Evolutionary conservation across 2,888 invertebrate genomes (phyloP).

Genomic region (Amblyjoppa fuscipennis): DNA sequence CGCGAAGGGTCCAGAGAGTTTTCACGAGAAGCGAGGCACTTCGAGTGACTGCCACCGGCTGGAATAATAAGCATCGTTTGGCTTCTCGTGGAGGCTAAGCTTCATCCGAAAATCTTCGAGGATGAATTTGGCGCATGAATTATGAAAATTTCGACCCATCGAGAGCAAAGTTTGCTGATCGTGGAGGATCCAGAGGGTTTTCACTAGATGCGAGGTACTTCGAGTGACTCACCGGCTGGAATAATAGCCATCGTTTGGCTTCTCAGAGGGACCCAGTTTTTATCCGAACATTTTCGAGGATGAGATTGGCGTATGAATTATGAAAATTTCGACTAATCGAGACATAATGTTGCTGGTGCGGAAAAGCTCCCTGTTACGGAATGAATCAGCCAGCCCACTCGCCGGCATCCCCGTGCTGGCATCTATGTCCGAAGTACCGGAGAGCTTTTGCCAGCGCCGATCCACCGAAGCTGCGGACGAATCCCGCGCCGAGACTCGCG

Average conservation of each 20-base stretch:
- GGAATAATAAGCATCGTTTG: too few relatives aligned
- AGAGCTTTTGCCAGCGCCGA: neutral
- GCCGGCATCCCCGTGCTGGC: neutral
- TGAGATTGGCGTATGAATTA: too few relatives aligned
- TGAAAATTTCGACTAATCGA: too few relatives aligned
- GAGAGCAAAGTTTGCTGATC: too few relatives aligned
- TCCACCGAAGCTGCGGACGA: neutral
- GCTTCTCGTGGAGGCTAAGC: too few relatives aligned
- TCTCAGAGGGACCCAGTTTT: too few relatives aligned
- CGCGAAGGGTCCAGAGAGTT: neutral
- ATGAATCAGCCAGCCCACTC: neutral
- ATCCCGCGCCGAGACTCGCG: neutral
- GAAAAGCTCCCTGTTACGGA: slow-evolving; percentile 1
- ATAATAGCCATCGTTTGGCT: neutral
- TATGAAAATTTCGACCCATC: too few relatives aligned
- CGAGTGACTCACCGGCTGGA: neutral
- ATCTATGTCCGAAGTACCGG: neutral
- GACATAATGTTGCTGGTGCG: neutral
- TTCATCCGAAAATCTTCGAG: too few relatives aligned
- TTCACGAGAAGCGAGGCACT: neutral
- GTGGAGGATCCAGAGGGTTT: too few relatives aligned
- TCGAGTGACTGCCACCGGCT: neutral
- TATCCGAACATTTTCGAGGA: too few relatives aligned
- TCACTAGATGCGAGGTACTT: neutral
- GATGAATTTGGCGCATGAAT: too few relatives aligned